Base-by-base conservation (phyloP, 2,888 invertebrate species). In the Pollenia labialis region DNA sequence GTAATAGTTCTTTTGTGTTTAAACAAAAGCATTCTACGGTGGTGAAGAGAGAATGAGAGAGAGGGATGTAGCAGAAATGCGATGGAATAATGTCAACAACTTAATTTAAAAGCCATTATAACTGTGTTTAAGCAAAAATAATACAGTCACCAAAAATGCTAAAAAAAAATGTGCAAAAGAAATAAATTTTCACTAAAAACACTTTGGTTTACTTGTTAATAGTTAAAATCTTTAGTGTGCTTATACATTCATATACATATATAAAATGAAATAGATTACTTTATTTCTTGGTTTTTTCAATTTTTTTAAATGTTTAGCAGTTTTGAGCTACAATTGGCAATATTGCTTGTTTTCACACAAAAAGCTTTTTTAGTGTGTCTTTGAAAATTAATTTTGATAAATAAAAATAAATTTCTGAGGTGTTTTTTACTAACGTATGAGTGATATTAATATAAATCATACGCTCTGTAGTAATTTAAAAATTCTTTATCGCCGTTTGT, bases 51-150 rank as follows among this genome's bases (percentile, higher is more conserved):
- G 11, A 8, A 7, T 4, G 16, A 12, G 54, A 16, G 11, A 12
- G 54, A 32, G 32, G n/a, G n/a, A 44, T 69, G 54, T 48, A 69
- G 54, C 72, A 76, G 72, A 77, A 84, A 77, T 77, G 14, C 72
- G 66, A 81, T 81, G 87, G 62, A 84, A 87, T 87, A 87, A 87
- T 87, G 87, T 87, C 87, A 87, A 87, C 84, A 87, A 87, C 87
- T 87, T 87, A 87, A 87, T 87, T 87, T 87, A 87, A 84, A 87
- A 87, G 81, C 87, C 87, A 87, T 87, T 87, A 87, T 81, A 84
- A 68, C 54, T 81, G 87, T 81, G 80, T 81, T 86, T 86, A 81
- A 84, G 76, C 62, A 84, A 76, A 81, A 81, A 80, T 81, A 87
- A 87, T 81, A 83, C 44, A 84, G 71, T 79, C 79, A 84, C 58